phyloP scores from a whole-genome alignment of 2,888 invertebrate species.

The Gymnocheta viridis region DNA sequence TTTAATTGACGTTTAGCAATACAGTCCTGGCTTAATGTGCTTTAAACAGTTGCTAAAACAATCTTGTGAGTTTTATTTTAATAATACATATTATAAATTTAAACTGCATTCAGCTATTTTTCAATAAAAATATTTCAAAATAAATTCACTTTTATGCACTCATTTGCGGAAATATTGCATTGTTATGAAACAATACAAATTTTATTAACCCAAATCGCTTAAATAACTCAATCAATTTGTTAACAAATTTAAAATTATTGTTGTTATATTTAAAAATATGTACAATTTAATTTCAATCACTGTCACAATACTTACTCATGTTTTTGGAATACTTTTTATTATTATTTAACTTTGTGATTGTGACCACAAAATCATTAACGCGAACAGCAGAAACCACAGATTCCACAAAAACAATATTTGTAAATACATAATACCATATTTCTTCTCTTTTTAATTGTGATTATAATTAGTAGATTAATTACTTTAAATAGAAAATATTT shows the following conservation, averaged over 20 bases:
- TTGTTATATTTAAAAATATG: background rate
- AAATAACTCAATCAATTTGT: background rate
- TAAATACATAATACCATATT: background rate
- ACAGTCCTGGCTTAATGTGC: too few relatives aligned
- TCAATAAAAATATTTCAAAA: too few relatives aligned
- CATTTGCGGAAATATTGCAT: too few relatives aligned
- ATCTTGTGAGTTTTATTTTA: too few relatives aligned
- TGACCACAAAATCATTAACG: constrained; percentile 50
- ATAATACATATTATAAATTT: too few relatives aligned
- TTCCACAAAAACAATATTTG: constrained; percentile 31
- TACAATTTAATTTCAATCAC: background rate
- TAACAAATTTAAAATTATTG: background rate
- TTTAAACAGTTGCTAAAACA: too few relatives aligned
- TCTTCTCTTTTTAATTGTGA: background rate
- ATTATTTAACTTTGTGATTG: constrained; percentile 47
- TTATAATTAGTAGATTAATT: constrained; percentile 16
- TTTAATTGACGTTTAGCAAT: too few relatives aligned
- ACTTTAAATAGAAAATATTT: background rate
- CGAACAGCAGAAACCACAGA: constrained; percentile 30
- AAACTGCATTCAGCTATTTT: too few relatives aligned
- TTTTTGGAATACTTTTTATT: constrained; percentile 11
- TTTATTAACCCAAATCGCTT: background rate
- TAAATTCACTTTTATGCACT: too few relatives aligned
- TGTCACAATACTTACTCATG: constrained; percentile 20
- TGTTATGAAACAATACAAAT: background rate